Evolutionary conservation across 2,113 vertebrate species (phyloP).

Genomic region (Porphyrio hochstetteri): DNA sequence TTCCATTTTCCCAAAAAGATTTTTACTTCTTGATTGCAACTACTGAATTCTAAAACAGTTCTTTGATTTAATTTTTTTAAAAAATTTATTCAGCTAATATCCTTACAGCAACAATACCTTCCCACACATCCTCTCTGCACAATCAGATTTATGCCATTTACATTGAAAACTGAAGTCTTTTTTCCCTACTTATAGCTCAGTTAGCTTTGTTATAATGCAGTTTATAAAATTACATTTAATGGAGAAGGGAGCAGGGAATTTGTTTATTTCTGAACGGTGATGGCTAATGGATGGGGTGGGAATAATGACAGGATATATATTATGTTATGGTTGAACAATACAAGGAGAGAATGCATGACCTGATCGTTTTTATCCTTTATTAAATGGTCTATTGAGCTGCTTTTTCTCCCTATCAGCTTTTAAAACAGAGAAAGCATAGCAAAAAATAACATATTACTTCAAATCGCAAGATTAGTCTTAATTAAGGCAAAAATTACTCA

Average conservation of each 20-base stretch:
- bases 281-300: slow-evolving; percentile 64
- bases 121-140: slow-evolving; percentile 48
- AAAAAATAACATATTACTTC: slow-evolving; percentile 14
- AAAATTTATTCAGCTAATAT: slow-evolving; percentile 43
- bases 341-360: slow-evolving; percentile 48
- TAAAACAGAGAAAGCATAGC: background rate
- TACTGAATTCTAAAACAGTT: slow-evolving; percentile 43
- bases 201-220: slow-evolving; percentile 60
- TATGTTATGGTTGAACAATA: slow-evolving; percentile 46
- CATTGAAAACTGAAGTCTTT: slow-evolving; percentile 45
- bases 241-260: slow-evolving; percentile 54
- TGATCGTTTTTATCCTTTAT: slow-evolving; percentile 54
- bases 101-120: slow-evolving; percentile 56
- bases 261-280: slow-evolving; percentile 67
- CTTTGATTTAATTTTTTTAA: slow-evolving; percentile 32
- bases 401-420: slow-evolving; percentile 38
- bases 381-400: slow-evolving; percentile 37
- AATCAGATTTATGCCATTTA: slow-evolving; percentile 61
- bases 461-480: slow-evolving; percentile 32
- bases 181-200: slow-evolving; percentile 45
- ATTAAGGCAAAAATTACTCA: slow-evolving; percentile 60
- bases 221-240: slow-evolving; percentile 67
- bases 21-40: background rate
- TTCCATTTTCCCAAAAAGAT: background rate
- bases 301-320: slow-evolving; percentile 61